Conservation (phyloP, 2,113 vertebrate genomes). For the Gymnarchus niloticus region DNA sequence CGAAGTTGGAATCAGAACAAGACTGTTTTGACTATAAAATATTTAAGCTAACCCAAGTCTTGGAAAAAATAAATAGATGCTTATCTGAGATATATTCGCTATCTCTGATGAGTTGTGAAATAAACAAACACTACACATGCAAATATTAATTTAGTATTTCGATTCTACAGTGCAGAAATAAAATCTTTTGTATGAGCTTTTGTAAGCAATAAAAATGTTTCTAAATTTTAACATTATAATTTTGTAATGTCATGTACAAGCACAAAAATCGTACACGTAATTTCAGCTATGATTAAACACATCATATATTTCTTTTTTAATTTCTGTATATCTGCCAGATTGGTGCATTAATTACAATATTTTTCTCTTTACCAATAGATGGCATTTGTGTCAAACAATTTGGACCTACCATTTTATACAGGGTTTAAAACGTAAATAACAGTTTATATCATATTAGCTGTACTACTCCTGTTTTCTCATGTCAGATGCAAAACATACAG, state of each 20-base stretch:
- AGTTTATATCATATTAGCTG: neutral
- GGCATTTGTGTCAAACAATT: slow-evolving; percentile 4
- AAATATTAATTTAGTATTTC: neutral
- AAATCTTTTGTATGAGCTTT: too few relatives aligned
- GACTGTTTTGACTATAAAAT: neutral
- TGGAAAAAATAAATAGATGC: neutral
- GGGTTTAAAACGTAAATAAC: neutral
- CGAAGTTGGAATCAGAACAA: too few relatives aligned
- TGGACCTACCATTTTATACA: neutral
- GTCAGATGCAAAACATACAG: neutral
- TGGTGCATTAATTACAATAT: neutral
- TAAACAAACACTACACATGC: neutral
- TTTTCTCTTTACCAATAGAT: slow-evolving; percentile 17
- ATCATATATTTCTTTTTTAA: too few relatives aligned
- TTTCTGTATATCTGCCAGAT: neutral
- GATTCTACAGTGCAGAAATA: neutral
- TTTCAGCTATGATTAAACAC: too few relatives aligned
- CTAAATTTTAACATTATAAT: neutral
- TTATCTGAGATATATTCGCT: neutral
- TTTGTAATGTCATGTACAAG: neutral
- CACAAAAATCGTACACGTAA: too few relatives aligned
- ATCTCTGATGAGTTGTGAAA: neutral
- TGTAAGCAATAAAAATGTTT: too few relatives aligned
- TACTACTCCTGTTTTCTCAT: neutral
- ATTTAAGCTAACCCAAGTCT: neutral